A percentile compares a stretch with the other conserved stretches of the same genome.
These are phyloP conservation scores for Dasyprocta punctata DNA, from an alignment of 2,113 vertebrate genomes.

Conservation along the genomic window DNA sequence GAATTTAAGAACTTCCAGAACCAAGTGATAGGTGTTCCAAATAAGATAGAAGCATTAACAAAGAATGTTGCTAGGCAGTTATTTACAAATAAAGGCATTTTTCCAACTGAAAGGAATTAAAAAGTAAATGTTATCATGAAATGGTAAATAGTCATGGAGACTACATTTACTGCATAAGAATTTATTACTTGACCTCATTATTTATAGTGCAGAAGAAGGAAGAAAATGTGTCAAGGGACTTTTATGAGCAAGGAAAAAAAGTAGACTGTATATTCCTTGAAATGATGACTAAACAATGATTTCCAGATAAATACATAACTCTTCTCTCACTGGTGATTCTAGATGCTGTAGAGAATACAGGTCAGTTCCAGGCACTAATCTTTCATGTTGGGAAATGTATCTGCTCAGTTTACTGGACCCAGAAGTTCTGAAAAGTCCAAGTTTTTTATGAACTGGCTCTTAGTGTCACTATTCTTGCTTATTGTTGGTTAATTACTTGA, in stretches of 20 bases:
- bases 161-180: slow-evolving; percentile 60
- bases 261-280: slow-evolving; percentile 46
- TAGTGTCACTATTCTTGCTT: slow-evolving; percentile 37
- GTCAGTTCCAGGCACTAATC: slow-evolving; percentile 49
- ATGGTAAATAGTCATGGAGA: slow-evolving; percentile 11
- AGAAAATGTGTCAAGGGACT: slow-evolving; percentile 55
- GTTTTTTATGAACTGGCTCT: slow-evolving; percentile 21
- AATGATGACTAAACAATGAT: slow-evolving; percentile 62
- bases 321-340: slow-evolving; percentile 30
- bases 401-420: neutral
- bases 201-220: slow-evolving; percentile 60
- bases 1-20: slow-evolving; percentile 73
- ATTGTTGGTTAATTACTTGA: neutral
- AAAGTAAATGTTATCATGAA: slow-evolving; percentile 63
- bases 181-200: slow-evolving; percentile 56
- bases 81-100: slow-evolving; percentile 79
- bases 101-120: slow-evolving; percentile 68
- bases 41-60: slow-evolving; percentile 63
- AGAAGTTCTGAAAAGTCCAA: neutral
- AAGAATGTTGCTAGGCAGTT: slow-evolving; percentile 76
- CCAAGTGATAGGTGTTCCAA: slow-evolving; percentile 71
- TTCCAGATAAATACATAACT: slow-evolving; percentile 67
- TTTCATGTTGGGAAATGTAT: slow-evolving; percentile 46
- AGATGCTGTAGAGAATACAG: slow-evolving; percentile 6
- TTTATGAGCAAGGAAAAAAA: neutral